Conservation (phyloP, 1,140 invertebrate species). For the Hylyphantes graminicola region DNA sequence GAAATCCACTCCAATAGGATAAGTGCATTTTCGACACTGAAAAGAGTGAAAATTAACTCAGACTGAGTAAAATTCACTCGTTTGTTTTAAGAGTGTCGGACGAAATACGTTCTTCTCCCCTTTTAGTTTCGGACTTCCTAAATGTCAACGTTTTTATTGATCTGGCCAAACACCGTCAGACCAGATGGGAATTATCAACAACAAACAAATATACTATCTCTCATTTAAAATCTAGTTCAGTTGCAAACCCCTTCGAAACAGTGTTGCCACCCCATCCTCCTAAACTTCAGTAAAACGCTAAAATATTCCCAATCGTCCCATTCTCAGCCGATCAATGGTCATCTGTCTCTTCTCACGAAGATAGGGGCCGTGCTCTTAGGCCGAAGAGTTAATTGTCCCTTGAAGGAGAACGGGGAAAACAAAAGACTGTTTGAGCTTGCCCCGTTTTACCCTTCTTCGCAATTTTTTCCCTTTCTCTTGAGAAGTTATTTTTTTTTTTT, state of each 20-base stretch:
- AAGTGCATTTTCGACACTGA: no score
- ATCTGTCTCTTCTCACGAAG: constrained; percentile 9
- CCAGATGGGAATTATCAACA: no score
- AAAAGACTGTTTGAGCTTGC: not conserved
- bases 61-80: no score
- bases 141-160: no score
- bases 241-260: not conserved
- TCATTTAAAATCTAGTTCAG: not conserved
- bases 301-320: not conserved
- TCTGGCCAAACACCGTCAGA: no score
- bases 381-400: constrained; percentile 23
- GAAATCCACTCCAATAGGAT: no score
- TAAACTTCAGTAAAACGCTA: not conserved
- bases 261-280: not conserved
- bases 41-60: no score
- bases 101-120: no score
- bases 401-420: not conserved
- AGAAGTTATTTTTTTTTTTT: not conserved
- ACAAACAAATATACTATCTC: no score
- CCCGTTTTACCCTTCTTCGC: not conserved
- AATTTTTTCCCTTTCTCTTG: not conserved
- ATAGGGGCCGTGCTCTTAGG: not conserved
- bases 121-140: no score
- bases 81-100: no score
- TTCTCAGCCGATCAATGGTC: constrained; percentile 14